Evolutionary conservation across 2,113 vertebrate species (phyloP), one percentile per base, ranked within the genome.

Genomic region (Chaetodon auriga): DNA sequence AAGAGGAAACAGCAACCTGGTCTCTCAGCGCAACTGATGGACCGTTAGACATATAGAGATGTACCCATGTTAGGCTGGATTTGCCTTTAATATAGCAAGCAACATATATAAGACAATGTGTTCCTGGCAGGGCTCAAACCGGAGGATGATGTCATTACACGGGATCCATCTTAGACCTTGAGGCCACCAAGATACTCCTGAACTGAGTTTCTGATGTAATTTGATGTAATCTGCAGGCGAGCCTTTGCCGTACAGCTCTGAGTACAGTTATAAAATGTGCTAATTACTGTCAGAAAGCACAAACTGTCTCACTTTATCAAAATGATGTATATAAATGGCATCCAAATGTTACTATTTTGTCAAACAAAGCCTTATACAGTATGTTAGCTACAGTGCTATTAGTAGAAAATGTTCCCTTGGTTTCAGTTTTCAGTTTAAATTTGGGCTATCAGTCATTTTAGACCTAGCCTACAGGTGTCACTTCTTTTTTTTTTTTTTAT

Each of bases 171-270:
- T 61, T 6, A 58, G 45, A 49, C 75, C 84, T 69, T 0, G 7
- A 71, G 61, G 84, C 75, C 75, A 83, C 13, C 0, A 16, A 80
- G 35, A 49, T 36, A 38, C 51, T 78, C 68, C 49, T 51, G 35
- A 74, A 53, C 14, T 36, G 2, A 18, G 30, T 46, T 13, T 61
- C 35, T 87, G 78, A 87, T 68, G 64, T 68, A 66, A 71, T 77
- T 19, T 64, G 60, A 64, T 48, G 60, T 75, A 75, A 87, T 69
- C 49, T 74, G 16, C 5, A 41, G 21, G 30, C 30, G 35, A 66
- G 64, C 12, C 14, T n/a, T 13, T 57, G 25, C 3, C 16, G 16
- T 49, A 43, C 64, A 75, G 64, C 57, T 64, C 41, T 63, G 3
- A n/a, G 8, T 36, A 21, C 15, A 55, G 23, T 41, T 18, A 10